Evolutionary conservation across 2,888 invertebrate genomes (phyloP).

Genomic region (Papilio demoleus): DNA sequence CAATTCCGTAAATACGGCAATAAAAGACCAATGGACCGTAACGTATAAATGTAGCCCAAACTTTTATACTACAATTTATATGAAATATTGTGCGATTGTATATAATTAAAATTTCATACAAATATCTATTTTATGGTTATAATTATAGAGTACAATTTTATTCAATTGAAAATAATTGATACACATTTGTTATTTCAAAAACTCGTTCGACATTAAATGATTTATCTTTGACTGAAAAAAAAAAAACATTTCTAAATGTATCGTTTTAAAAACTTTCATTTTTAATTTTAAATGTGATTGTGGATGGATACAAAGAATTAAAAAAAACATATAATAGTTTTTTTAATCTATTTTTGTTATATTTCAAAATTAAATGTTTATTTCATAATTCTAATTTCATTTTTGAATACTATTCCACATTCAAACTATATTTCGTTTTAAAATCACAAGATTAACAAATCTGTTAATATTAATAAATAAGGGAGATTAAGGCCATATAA

Average conservation of each 20-base stretch:
- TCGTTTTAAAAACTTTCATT: background rate
- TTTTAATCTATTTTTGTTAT: too few species aligned
- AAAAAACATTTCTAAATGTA: background rate
- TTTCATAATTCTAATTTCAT: too few species aligned
- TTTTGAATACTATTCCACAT: too few species aligned
- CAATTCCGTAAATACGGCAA: constrained; percentile 53
- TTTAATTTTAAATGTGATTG: background rate
- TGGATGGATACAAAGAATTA: too few species aligned
- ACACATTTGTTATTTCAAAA: background rate
- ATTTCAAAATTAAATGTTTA: too few species aligned
- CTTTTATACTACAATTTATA: constrained; percentile 45
- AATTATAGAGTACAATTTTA: background rate
- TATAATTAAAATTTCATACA: constrained; percentile 19
- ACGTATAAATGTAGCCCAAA: constrained; percentile 59
- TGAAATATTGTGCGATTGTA: constrained; percentile 43
- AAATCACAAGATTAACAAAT: too few species aligned
- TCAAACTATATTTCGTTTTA: too few species aligned
- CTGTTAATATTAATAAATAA: too few species aligned
- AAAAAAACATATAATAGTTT: too few species aligned
- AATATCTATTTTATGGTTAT: constrained; percentile 18
- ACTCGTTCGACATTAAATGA: background rate
- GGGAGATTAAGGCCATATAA: too few species aligned
- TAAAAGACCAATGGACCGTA: constrained; percentile 65
- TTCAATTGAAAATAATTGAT: background rate
- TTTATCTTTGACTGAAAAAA: background rate